These are phyloP conservation scores for Coboldia fuscipes DNA, from an alignment of 1,140 invertebrate species.

Conservation along the genomic window DNA sequence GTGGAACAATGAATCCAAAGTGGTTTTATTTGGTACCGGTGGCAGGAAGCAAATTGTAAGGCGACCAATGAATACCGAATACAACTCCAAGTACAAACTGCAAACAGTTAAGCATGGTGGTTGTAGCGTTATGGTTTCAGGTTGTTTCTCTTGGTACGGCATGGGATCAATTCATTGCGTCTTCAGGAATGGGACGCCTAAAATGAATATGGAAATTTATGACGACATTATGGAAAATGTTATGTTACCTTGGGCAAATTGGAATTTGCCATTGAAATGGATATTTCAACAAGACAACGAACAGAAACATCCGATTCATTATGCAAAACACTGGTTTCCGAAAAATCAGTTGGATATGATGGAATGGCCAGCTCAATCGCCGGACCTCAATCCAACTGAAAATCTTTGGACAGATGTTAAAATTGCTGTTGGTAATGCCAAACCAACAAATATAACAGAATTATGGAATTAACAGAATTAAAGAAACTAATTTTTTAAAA, in stretches of 20 bases:
- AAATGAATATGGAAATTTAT: constrained; percentile 3
- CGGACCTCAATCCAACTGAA: constrained; percentile 11
- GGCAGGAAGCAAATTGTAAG: constrained; percentile 5
- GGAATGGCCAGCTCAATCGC: constrained; percentile 8
- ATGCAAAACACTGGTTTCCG: constrained; percentile 5
- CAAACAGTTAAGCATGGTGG: constrained; percentile 11
- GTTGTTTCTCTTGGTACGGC: constrained; percentile 6
- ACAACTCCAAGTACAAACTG: constrained; percentile 5
- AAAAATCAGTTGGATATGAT: constrained; percentile 3
- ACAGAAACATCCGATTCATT: constrained; percentile 8
- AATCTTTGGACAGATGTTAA: constrained; percentile 9
- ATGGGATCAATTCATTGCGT: constrained; percentile 5
- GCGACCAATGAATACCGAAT: constrained; percentile 3
- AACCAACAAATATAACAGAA: constrained; percentile 5
- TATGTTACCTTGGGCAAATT: constrained; percentile 5
- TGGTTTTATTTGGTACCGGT: constrained; percentile 5
- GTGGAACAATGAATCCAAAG: constrained; percentile 5
- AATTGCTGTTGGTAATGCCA: constrained; percentile 2
- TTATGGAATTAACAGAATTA: too few relatives aligned
- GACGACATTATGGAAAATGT: constrained; percentile 5
- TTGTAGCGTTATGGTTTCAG: constrained; percentile 8
- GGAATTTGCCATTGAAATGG: constrained; percentile 6
- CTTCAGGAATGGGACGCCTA: constrained; percentile 5
- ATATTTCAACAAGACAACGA: constrained; percentile 9
- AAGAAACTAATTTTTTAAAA: too few relatives aligned